Conservation (phyloP, 2,797 vertebrate genomes). For the Chelon auratus region DNA sequence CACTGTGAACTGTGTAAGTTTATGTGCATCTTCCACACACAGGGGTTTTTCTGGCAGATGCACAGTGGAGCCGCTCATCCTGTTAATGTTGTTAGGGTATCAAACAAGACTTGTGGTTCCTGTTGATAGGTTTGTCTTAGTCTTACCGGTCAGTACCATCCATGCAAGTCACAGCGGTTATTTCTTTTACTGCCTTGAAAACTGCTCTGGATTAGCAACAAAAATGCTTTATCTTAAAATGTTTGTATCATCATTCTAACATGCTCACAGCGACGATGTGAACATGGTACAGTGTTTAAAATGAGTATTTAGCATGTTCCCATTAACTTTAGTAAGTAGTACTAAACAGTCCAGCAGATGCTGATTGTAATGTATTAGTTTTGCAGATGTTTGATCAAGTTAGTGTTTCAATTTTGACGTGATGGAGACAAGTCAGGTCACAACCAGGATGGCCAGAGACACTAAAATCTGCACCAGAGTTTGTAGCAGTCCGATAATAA, state of each 20-base stretch:
- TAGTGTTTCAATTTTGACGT: background rate
- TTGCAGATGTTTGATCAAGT: too few species aligned
- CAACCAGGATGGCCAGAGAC: too few species aligned
- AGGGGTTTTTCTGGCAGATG: background rate
- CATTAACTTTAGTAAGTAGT: background rate
- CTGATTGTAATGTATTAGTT: background rate
- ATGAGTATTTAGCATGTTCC: background rate
- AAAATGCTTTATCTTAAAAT: too few species aligned
- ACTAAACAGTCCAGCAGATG: background rate
- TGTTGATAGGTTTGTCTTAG: background rate
- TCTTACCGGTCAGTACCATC: background rate
- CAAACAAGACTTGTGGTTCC: background rate
- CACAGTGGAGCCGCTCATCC: background rate
- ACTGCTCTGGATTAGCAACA: too few species aligned
- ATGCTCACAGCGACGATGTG: background rate
- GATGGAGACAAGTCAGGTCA: too few species aligned
- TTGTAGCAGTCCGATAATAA: too few species aligned
- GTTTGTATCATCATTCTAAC: background rate
- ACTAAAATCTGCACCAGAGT: too few species aligned
- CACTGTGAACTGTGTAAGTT: slow-evolving; percentile 93
- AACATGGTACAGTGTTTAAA: background rate
- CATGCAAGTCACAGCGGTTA: too few species aligned
- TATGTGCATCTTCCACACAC: slow-evolving; percentile 19
- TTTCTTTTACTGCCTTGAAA: too few species aligned
- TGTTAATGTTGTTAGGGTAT: background rate